A percentile compares a stretch with the other conserved stretches of the same genome.
phyloP scores from a whole-genome alignment of 2,113 vertebrate species.

The Oncorhynchus nerka region DNA sequence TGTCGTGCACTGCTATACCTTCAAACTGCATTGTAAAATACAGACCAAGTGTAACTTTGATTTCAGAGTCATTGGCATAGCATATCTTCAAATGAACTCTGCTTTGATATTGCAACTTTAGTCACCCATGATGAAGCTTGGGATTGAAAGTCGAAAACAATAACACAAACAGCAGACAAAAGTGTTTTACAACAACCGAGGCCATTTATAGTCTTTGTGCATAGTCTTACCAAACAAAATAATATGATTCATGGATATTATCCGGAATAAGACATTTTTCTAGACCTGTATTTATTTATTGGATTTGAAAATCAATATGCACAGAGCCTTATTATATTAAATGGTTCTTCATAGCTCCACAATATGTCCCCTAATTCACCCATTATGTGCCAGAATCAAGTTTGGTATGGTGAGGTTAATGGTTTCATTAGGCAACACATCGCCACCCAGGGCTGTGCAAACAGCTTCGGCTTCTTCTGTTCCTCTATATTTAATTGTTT shows the following conservation, averaged over 20 bases:
- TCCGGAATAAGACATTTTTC: neutral
- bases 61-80: no score
- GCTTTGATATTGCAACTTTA: no score
- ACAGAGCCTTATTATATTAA: slow-evolving; percentile 47
- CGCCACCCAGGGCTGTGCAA: slow-evolving; percentile 60
- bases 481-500: slow-evolving; percentile 70
- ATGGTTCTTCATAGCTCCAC: slow-evolving; percentile 49
- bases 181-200: no score
- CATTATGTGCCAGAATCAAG: slow-evolving; percentile 70
- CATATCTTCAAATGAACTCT: no score
- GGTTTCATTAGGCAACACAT: slow-evolving; percentile 74
- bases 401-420: slow-evolving; percentile 75
- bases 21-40: no score
- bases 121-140: no score
- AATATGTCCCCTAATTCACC: slow-evolving; percentile 65
- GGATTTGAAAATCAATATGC: slow-evolving; percentile 42
- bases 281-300: neutral
- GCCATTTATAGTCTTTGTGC: neutral
- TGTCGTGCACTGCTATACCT: no score
- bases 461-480: slow-evolving; percentile 40
- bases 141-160: no score
- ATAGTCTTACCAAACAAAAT: neutral
- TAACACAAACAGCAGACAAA: no score
- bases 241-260: neutral
- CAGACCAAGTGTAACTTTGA: no score